Evolutionary conservation across 1,140 invertebrate species (phyloP).

Genomic region (Pissodes strobi): DNA sequence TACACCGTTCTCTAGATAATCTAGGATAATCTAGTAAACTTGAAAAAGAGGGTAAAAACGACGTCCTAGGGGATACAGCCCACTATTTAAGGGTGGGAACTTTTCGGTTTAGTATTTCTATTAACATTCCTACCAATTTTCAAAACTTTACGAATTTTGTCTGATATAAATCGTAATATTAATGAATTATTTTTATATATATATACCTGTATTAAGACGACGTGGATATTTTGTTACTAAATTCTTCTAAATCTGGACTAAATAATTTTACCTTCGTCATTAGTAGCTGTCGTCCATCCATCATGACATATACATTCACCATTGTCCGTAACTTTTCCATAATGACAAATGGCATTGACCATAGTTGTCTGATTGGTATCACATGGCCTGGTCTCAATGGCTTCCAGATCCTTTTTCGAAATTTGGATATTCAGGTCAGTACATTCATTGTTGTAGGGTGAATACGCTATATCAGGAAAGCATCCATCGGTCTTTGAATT

Average conservation of each 20-base stretch:
- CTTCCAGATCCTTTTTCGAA: constrained; percentile 21
- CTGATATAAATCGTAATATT: no score
- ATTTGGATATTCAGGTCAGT: constrained; percentile 24
- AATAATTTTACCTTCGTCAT: constrained; percentile 35
- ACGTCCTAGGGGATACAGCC: no score
- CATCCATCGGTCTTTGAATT: constrained; percentile 19
- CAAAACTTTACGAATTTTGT: no score
- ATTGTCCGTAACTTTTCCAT: constrained; percentile 21
- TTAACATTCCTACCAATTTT: no score
- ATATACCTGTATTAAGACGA: not conserved
- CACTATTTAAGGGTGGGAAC: no score
- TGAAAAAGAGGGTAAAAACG: no score
- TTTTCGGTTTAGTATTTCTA: no score
- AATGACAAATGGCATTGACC: constrained; percentile 35
- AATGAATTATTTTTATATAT: not conserved
- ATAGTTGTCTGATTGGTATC: not conserved
- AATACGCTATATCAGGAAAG: constrained; percentile 27
- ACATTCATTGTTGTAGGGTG: constrained; percentile 34
- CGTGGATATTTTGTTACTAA: not conserved
- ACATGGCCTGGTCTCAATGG: constrained; percentile 2
- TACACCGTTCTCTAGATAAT: no score
- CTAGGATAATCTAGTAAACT: no score
- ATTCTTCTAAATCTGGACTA: no score
- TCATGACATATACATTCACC: constrained; percentile 31
- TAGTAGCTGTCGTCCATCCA: constrained; percentile 25